Evolutionary conservation across 2,888 invertebrate genomes (phyloP).

Genomic region (Hymenopus coronatus): DNA sequence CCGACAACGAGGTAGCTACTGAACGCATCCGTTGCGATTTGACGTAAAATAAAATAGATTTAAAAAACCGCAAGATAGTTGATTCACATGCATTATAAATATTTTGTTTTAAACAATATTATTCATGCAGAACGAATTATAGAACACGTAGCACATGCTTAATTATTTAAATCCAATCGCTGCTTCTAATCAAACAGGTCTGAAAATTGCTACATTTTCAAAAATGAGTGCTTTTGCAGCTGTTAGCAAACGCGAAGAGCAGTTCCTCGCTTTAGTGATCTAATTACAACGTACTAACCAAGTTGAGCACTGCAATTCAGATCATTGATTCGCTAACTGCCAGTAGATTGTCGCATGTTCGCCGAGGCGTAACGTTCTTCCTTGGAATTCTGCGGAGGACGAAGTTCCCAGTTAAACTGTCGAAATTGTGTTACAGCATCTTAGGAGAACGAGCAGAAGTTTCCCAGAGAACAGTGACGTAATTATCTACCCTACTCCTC

Average conservation of each 20-base stretch:
- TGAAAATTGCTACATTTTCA: no score
- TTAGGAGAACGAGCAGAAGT: neutral
- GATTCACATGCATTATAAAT: no score
- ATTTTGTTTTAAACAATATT: no score
- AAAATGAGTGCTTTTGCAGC: neutral
- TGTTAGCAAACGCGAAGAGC: neutral
- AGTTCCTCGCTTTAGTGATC: neutral
- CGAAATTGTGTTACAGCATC: neutral
- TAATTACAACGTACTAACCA: neutral
- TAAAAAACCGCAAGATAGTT: no score
- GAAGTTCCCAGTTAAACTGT: neutral
- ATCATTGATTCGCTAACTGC: neutral
- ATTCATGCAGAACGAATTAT: no score
- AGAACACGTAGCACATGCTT: no score
- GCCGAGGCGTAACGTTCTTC: neutral
- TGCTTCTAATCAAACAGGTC: no score
- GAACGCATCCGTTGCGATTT: no score
- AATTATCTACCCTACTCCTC: neutral
- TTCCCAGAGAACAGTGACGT: neutral
- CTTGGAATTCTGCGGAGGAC: neutral
- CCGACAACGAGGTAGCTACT: no score
- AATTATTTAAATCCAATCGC: no score
- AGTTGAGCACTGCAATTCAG: neutral
- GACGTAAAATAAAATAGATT: no score
- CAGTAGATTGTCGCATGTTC: neutral